phyloP scores from a whole-genome alignment of 2,888 invertebrate species.

The Ophioninae sp. region DNA sequence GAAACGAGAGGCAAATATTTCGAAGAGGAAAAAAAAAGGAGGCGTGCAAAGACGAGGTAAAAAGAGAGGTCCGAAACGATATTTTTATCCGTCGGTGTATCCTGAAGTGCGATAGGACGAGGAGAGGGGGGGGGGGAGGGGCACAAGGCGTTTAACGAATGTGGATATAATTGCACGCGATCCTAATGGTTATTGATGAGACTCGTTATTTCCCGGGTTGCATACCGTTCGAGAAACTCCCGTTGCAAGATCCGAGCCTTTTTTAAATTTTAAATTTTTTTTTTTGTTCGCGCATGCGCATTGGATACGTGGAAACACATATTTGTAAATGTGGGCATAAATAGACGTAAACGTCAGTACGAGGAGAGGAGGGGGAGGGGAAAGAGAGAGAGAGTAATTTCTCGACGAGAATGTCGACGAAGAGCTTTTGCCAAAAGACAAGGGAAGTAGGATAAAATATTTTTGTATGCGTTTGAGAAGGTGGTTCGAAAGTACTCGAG shows the following conservation, averaged over 20 bases:
- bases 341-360: not conserved
- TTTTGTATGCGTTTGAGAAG: too few species aligned
- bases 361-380: not conserved
- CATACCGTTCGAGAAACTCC: constrained; percentile 47
- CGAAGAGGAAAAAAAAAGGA: constrained; percentile 19
- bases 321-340: not conserved
- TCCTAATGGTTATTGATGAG: constrained; percentile 79
- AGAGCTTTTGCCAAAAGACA: constrained; percentile 26
- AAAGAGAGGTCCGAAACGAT: constrained; percentile 44
- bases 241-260: constrained; percentile 20
- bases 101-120: constrained; percentile 31
- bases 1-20: constrained; percentile 38
- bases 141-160: constrained; percentile 70
- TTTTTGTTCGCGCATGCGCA: not conserved
- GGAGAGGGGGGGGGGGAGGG: constrained; percentile 10
- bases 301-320: not conserved
- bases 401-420: not conserved
- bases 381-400: not conserved
- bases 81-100: constrained; percentile 58
- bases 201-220: constrained; percentile 67
- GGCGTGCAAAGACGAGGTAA: constrained; percentile 32
- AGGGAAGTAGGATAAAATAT: not conserved
- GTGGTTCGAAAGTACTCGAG: too few species aligned
- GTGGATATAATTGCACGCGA: constrained; percentile 77
- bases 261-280: too few species aligned